Conservation (phyloP, 2,888 invertebrate genomes). For the Monopis laevigella region DNA sequence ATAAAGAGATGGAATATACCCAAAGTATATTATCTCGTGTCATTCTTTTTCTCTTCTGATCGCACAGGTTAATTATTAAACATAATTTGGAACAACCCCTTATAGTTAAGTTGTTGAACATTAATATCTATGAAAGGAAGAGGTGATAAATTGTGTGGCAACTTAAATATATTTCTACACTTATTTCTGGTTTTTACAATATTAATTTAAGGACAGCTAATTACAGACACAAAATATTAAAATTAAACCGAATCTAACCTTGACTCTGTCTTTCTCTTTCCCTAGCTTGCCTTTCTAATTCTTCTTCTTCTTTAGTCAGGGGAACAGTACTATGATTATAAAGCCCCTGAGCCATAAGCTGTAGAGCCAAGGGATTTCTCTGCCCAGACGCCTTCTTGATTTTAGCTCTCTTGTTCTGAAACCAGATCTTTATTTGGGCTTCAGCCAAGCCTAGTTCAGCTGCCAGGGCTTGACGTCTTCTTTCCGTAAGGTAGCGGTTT, state of each 20-base stretch:
- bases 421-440: conserved; percentile 98
- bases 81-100: no score
- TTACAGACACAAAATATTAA: no score
- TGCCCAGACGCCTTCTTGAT: conserved; percentile 92
- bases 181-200: no score
- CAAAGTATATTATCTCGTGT: no score
- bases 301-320: conserved; percentile 77
- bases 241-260: conserved; percentile 27
- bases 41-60: no score
- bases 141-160: no score
- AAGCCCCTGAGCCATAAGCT: conserved; percentile 93
- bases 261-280: conserved; percentile 46
- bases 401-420: conserved; percentile 96
- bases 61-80: no score
- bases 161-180: no score
- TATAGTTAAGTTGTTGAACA: no score
- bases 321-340: conserved; percentile 89
- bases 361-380: conserved; percentile 85
- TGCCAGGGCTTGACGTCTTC: conserved; percentile 89
- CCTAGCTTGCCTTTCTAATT: conserved; percentile 66
- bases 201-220: no score
- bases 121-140: no score
- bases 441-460: conserved; percentile 92
- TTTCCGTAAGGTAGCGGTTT: conserved; percentile 92
- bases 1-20: no score